A percentile compares a stretch with the other conserved stretches of the same genome.
Evolutionary conservation across 2,797 vertebrate genomes (phyloP).

Genomic region (Paramormyrops hopkinsi): DNA sequence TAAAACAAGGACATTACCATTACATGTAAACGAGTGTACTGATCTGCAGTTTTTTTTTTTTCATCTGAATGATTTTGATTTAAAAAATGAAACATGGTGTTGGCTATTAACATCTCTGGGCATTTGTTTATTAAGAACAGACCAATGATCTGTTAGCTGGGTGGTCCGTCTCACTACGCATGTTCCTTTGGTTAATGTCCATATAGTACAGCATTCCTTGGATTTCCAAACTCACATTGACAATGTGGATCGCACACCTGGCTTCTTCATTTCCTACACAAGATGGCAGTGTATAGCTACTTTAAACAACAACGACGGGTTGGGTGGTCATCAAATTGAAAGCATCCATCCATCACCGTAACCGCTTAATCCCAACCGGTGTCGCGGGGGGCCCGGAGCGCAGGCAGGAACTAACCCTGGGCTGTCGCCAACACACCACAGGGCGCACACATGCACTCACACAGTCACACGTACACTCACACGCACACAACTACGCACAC

Average conservation of each 20-base stretch:
- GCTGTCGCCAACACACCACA: background rate
- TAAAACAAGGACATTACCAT: background rate
- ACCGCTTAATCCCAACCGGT: background rate
- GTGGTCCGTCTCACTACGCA: background rate
- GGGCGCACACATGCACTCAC: background rate
- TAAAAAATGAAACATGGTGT: background rate
- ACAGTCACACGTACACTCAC: background rate
- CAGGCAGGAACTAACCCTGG: background rate
- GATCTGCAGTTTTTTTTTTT: background rate
- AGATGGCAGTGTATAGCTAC: conserved; percentile 3
- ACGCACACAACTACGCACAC: background rate
- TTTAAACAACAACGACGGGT: background rate
- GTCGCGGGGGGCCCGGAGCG: background rate
- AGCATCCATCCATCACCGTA: background rate
- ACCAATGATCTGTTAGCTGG: background rate
- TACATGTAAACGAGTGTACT: background rate
- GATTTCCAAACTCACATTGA: background rate
- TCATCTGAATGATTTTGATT: background rate
- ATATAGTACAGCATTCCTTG: background rate
- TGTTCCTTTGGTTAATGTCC: background rate
- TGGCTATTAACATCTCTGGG: background rate
- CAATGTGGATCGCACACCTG: background rate
- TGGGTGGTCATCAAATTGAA: background rate
- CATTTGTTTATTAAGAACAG: background rate
- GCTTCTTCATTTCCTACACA: background rate